phyloP scores from a whole-genome alignment of 2,797 vertebrate genomes.

The Chloroceryle amazona region DNA sequence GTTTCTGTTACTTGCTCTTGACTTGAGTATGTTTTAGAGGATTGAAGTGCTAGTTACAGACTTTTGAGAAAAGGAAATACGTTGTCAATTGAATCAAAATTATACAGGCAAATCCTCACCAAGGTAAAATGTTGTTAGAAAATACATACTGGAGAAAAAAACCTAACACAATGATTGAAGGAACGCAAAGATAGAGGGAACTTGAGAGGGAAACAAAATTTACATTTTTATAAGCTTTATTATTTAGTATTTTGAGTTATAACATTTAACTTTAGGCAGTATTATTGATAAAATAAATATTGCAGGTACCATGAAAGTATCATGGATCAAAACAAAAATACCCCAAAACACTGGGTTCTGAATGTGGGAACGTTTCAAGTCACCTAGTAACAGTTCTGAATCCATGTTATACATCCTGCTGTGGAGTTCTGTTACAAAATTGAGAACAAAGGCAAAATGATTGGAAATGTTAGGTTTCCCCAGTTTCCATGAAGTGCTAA shows the following conservation, averaged over 20 bases:
- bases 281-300: neutral
- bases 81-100: slow-evolving; percentile 8
- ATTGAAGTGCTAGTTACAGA: slow-evolving; percentile 5
- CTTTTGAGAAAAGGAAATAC: neutral
- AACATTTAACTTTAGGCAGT: neutral
- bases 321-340: neutral
- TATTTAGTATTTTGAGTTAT: neutral
- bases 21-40: slow-evolving; percentile 47
- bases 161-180: neutral
- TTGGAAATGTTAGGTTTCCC: neutral
- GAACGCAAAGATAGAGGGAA: neutral
- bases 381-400: neutral
- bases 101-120: neutral
- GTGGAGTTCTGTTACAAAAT: neutral
- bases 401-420: neutral
- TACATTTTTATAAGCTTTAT: neutral
- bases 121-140: neutral
- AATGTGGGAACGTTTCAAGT: neutral
- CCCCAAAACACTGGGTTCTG: neutral
- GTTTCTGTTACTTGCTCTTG: slow-evolving; percentile 36
- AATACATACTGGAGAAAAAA: neutral
- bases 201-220: neutral
- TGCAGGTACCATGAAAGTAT: neutral
- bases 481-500: neutral
- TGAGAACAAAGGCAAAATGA: neutral